A percentile compares a stretch with the other conserved stretches of the same genome.
Conservation (phyloP, 2,888 invertebrate species). For the Epiblema foenella region DNA sequence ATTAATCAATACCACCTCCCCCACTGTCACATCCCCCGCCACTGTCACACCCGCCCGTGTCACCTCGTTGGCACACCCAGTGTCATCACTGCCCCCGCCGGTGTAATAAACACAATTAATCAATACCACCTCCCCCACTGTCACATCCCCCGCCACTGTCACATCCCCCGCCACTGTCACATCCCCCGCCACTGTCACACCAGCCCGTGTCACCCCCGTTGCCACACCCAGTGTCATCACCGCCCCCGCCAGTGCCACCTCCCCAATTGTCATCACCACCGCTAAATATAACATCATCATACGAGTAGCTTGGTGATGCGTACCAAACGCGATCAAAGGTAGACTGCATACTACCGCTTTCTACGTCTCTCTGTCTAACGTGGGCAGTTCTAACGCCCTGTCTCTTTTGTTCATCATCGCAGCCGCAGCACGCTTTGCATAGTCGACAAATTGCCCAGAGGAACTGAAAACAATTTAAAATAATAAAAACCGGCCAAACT, state of each 20-base stretch:
- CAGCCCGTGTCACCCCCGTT: background rate
- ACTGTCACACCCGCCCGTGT: background rate
- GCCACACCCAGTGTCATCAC: background rate
- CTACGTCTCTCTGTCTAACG: background rate
- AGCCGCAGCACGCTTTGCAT: background rate
- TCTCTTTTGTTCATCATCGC: background rate
- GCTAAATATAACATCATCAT: background rate
- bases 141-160: background rate
- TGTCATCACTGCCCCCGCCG: background rate
- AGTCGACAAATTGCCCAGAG: background rate
- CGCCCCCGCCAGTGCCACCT: background rate
- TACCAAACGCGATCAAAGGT: background rate
- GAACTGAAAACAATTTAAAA: background rate
- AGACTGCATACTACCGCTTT: background rate
- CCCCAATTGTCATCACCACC: no score
- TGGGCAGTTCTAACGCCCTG: background rate
- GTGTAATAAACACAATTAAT: background rate
- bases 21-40: background rate
- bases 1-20: slow-evolving; percentile 13
- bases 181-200: background rate
- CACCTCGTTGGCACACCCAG: background rate
- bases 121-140: slow-evolving; percentile 7
- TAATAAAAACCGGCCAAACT: background rate
- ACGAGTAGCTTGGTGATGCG: background rate
- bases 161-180: background rate